Base-by-base conservation (phyloP, 2,113 vertebrate species). In the Abramis brama region DNA sequence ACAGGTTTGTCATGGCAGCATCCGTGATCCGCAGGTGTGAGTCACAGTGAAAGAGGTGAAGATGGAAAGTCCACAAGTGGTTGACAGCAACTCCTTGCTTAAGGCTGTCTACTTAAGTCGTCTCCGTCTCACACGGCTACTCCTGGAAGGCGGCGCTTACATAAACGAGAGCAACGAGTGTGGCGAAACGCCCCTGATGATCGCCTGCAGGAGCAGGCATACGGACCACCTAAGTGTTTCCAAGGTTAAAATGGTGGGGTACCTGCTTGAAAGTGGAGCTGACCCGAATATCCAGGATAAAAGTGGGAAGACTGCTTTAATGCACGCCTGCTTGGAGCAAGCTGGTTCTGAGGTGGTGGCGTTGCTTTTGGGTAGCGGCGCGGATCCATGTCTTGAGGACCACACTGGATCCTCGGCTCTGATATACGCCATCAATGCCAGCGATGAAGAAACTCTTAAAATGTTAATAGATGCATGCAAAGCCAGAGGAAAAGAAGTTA, bases 281-380 rank as follows among this genome's bases (percentile, higher is more conserved):
- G 97, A 99, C 86, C 96, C 97, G 0, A 96, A 98, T 91, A 98
- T 98, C 79, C 98, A 98, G 89, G 97, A 98, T 94, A 98, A 97
- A 86, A 94, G 95, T 1, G 97, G 97, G 0, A 95, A 95, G 88
- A 97, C 97, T 0, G 97, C 97, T 0, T 81, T 99, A 88, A 98
- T 98, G 96, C 97, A 98, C 0, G 96, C 97, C 9, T 99, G 97
- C 87, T 45, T 94, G 64, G 97, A 96, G 79, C 93, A 90, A 57
- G 96, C 96, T 0, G 97, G 96, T 2, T 83, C 93, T 0, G 96
- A 97, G 36, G 95, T 98, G 47, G 95, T 96, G n/a, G 93, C 96
- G 0, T 87, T 97, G 92, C 95, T 99, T 0, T 92, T 99, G 52
- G 85, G 90, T 86, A 95, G 87, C 0, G 96, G 96, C 0, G 96